Evolutionary conservation across 92 coral and sea anemone species (phyloP), one percentile per base, ranked within the genome.

Genomic region (Meandrina meandrites): DNA sequence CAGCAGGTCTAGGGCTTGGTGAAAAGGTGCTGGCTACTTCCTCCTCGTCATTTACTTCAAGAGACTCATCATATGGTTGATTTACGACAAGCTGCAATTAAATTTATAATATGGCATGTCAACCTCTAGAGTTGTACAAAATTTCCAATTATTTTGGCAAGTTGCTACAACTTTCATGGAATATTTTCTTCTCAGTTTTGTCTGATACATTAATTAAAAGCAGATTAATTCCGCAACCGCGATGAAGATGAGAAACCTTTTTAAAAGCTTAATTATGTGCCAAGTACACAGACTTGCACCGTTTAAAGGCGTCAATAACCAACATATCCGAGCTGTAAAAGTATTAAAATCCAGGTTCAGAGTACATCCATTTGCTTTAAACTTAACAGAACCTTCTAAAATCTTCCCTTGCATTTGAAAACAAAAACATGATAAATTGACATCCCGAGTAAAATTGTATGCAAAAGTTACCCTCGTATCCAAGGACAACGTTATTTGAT

Each of bases 21-120:
- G 99, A 88, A 86, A 95, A 96, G 48, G 98, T 95, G 57, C 99
- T 96, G 47, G 99, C 99, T 84, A 96, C 98, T 84, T 96, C 98
- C 82, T 96, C 98, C 68, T 96, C 98, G 93, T 96, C 98, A 78
- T 96, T 96, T 54, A 96, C 98, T 69, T 96, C 98, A 57, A 96
- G 94, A 45, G 98, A 87, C 81, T 96, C 98, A 85, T 96, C 98
- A 92, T 96, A 96, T 51, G 98, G 98, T 87, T 96, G 98, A 86
- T 96, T 96, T 76, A 94, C 98, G 62, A 96, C 96, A 82, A 95
- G 93, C 98, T 96, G 76, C 35, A 73, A 34, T 48, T 11, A 22
- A n/a, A n/a, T n/a, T n/a, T n/a, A n/a, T n/a, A 40, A 40, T 40
- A 40, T 40, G 45, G 6, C 45, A 2, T 40, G 6, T 2, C 45